Percentiles rank a stretch among this genome's conserved stretches.
Conservation (phyloP, 53 echinoderm and acorn worm genomes). For the Echinometra lucunter region DNA sequence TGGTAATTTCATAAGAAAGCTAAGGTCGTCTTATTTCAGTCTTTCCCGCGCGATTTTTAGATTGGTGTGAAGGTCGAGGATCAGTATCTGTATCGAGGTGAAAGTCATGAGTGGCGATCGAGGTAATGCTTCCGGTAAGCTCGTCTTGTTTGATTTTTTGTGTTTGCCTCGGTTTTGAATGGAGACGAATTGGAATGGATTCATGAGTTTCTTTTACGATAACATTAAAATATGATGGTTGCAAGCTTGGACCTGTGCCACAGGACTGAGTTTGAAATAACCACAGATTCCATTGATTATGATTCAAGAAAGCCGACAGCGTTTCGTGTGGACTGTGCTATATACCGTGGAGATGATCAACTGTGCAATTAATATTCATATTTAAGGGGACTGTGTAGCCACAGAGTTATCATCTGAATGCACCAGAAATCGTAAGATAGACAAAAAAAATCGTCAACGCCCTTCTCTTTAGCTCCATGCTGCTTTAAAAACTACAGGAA, state of each 20-base stretch:
- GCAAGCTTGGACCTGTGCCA: conserved; percentile 14
- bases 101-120: not conserved
- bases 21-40: not conserved
- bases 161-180: not conserved
- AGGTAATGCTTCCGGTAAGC: not conserved
- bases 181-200: not conserved
- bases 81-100: not conserved
- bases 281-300: not conserved
- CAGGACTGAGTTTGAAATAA: not conserved
- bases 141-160: not conserved
- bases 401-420: not conserved
- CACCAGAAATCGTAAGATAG: not conserved
- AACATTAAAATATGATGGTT: not conserved
- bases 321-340: not conserved
- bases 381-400: not conserved
- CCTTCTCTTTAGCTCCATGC: not conserved
- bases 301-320: not conserved
- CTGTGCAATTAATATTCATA: not conserved
- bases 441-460: not conserved
- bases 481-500: not conserved
- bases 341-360: not conserved
- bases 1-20: not conserved
- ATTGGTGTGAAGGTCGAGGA: not conserved
- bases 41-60: not conserved
- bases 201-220: not conserved